Evolutionary conservation across 2,797 vertebrate species (phyloP).

Genomic region (Silurus aristotelis): DNA sequence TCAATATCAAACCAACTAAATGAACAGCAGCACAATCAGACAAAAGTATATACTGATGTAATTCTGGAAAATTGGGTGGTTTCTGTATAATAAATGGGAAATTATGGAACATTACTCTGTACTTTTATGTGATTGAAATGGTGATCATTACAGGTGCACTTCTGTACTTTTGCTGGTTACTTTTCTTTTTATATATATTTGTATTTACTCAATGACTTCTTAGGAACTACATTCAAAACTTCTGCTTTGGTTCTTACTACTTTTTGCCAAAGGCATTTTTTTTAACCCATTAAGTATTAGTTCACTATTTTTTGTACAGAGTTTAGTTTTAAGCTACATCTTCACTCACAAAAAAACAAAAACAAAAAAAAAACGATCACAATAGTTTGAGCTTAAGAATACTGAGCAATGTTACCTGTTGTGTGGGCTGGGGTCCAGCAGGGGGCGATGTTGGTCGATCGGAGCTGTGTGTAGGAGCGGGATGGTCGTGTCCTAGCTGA

Average conservation of each 20-base stretch:
- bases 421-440: slow-evolving; percentile 37
- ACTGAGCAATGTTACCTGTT: slow-evolving; percentile 58
- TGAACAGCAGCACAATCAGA: not conserved
- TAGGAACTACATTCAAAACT: no score
- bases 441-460: slow-evolving; percentile 8
- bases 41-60: not conserved
- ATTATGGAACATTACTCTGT: not conserved
- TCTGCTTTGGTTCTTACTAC: not conserved
- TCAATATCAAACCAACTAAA: not conserved
- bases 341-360: not conserved
- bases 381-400: not conserved
- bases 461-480: slow-evolving; percentile 34
- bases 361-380: no score
- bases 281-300: not conserved
- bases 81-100: not conserved
- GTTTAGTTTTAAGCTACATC: not conserved
- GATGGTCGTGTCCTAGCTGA: slow-evolving; percentile 70
- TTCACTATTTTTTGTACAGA: not conserved
- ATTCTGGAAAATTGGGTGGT: not conserved
- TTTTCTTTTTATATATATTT: not conserved
- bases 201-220: not conserved
- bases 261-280: not conserved
- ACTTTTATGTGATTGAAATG: not conserved
- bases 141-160: not conserved
- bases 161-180: not conserved